Evolutionary conservation across 2,888 invertebrate genomes (phyloP).

Genomic region (Andricus curvator): DNA sequence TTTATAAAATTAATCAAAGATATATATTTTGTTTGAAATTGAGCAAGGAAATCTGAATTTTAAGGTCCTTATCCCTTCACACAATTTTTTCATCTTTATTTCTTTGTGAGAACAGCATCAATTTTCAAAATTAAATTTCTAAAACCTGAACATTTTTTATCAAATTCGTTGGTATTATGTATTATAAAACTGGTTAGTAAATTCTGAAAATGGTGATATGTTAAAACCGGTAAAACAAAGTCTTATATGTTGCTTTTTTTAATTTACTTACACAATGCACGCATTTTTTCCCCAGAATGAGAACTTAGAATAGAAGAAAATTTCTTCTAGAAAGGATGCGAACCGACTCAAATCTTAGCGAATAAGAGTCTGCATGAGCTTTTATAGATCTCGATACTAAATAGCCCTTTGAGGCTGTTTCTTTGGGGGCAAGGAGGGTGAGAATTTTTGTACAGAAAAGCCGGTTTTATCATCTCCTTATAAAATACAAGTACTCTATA

Average conservation of each 20-base stretch:
- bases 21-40: too few relatives aligned
- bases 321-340: neutral
- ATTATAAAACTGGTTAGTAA: neutral
- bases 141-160: too few relatives aligned
- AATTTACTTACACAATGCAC: neutral
- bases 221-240: neutral
- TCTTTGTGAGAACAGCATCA: too few relatives aligned
- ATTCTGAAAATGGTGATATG: neutral
- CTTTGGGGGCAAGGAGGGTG: neutral
- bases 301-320: neutral
- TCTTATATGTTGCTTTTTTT: neutral
- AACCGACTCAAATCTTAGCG: neutral
- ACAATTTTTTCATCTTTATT: too few relatives aligned
- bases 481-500: neutral
- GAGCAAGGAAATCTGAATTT: too few relatives aligned
- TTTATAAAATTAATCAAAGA: too few relatives aligned
- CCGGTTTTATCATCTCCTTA: constrained; percentile 9
- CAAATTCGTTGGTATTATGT: too few relatives aligned
- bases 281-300: neutral
- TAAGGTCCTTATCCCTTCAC: too few relatives aligned
- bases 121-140: too few relatives aligned
- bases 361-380: neutral
- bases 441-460: neutral
- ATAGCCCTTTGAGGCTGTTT: constrained; percentile 15
- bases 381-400: constrained; percentile 5